A percentile compares a stretch with the other conserved stretches of the same genome.
phyloP scores from a whole-genome alignment of 64 coral and sea anemone species.

The Orbicella faveolata region DNA sequence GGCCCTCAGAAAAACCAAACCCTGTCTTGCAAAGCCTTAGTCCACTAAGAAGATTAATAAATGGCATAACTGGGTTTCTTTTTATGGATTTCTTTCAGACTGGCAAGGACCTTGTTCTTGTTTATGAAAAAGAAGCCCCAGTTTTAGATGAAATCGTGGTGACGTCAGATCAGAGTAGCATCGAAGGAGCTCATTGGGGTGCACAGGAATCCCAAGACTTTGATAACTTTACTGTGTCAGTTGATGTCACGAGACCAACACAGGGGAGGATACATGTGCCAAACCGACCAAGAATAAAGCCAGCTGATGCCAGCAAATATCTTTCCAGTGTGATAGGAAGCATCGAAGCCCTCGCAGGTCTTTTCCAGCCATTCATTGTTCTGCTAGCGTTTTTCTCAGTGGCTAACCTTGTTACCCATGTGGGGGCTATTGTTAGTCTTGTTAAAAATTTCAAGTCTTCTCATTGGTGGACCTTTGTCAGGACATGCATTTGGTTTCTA shows the following conservation, averaged over 20 bases:
- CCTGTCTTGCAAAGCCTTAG: slow-evolving; percentile 33
- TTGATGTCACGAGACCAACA: slow-evolving; percentile 11
- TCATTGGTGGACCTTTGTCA: slow-evolving; percentile 90
- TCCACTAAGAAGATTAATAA: slow-evolving; percentile 38
- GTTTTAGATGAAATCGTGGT: not conserved
- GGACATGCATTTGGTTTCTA: slow-evolving; percentile 84
- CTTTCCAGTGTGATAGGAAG: slow-evolving; percentile 76
- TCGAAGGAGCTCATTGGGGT: slow-evolving; percentile 15
- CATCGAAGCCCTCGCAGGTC: slow-evolving; percentile 64
- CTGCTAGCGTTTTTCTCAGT: slow-evolving; percentile 83
- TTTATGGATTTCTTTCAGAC: slow-evolving; percentile 78
- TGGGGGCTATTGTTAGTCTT: slow-evolving; percentile 73
- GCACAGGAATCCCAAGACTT: not conserved
- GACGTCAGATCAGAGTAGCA: not conserved
- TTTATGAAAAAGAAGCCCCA: slow-evolving; percentile 60
- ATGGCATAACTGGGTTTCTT: slow-evolving; percentile 62
- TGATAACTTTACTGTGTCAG: slow-evolving; percentile 6
- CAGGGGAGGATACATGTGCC: slow-evolving; percentile 56
- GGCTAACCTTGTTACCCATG: slow-evolving; percentile 84
- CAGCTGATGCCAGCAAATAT: slow-evolving; percentile 69
- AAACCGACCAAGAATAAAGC: slow-evolving; percentile 40
- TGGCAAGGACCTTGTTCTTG: slow-evolving; percentile 72
- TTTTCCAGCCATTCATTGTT: slow-evolving; percentile 81
- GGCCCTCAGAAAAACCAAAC: slow-evolving; percentile 10
- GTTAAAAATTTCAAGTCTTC: slow-evolving; percentile 45